Evolutionary conservation across 2,888 invertebrate species (phyloP), one percentile per base, ranked within the genome.

Genomic region (Drosophila parthenogenetica): DNA sequence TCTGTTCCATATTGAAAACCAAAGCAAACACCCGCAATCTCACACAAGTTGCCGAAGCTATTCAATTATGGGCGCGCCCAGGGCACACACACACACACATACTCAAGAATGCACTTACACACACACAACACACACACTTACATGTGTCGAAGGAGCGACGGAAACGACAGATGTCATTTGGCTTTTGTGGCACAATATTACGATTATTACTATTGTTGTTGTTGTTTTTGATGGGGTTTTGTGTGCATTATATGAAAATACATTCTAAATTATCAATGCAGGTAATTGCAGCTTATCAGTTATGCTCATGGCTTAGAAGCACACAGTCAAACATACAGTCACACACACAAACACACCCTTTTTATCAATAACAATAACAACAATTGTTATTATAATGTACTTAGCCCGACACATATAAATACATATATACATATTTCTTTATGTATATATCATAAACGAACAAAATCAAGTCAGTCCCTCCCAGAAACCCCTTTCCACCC

Each of bases 281-380:
- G 83, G 89, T 87, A 89, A 87, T 87, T 87, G 89, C 85, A 82
- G 89, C 86, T 87, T 87, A 87, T 87, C 86, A 89, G 87, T 80
- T 87, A 86, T 86, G 89, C 87, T 87, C 63, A 73, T 69, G 73
- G 83, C 84, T 80, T 73, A 81, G 69, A 53, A 60, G 64, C 66
- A 73, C 29, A 29, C 29, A 29, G 22, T 5, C 22, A 66, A 40
- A 49, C n/a, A 22, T 1, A 5, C 22, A 22, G 17, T 40, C 10
- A 19, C 16, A 57, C 19, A 14, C 45, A 11, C 16, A 32, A 67
- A 64, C 69, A 77, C 82, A 45, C 83, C 82, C 87, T 60, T 70
- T 76, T 67, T 69, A 77, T 72, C 61, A 62, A 77, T 75, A 81
- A 72, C 77, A 77, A 83, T 77, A 77, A 69, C 76, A 85, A 78